phyloP scores from a whole-genome alignment of 2,113 vertebrate genomes.

The Oplegnathus fasciatus region DNA sequence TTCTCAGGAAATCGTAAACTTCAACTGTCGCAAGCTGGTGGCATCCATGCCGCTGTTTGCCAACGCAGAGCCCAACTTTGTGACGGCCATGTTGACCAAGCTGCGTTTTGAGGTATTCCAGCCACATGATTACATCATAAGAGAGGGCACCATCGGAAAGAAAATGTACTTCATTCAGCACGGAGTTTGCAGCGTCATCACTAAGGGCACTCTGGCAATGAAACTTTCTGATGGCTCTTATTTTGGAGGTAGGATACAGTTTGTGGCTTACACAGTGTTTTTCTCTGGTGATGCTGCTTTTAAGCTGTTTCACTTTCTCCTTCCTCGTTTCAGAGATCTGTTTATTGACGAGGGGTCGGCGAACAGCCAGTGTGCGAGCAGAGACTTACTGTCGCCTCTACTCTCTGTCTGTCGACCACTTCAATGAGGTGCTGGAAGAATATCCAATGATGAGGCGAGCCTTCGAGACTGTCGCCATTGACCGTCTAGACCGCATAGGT shows the following conservation, averaged over 20 bases:
- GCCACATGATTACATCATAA: slow-evolving; percentile 95
- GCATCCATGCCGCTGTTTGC: slow-evolving; percentile 97
- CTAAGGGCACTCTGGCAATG: slow-evolving; percentile 93
- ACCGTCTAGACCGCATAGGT: slow-evolving; percentile 97
- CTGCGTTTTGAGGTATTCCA: slow-evolving; percentile 98
- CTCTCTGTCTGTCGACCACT: slow-evolving; percentile 95
- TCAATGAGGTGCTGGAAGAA: slow-evolving; percentile 98
- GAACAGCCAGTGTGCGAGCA: slow-evolving; percentile 94
- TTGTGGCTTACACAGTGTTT: background rate
- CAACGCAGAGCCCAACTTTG: slow-evolving; percentile 97
- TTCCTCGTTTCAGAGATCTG: slow-evolving; percentile 90
- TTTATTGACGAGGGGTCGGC: slow-evolving; percentile 93
- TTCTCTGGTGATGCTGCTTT: background rate
- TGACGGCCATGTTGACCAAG: slow-evolving; percentile 97
- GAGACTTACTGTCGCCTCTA: slow-evolving; percentile 98
- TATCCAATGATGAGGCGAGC: slow-evolving; percentile 99
- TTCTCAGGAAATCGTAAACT: slow-evolving; percentile 95
- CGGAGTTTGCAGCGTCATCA: slow-evolving; percentile 92
- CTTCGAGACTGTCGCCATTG: slow-evolving; percentile 97
- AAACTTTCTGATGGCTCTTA: slow-evolving; percentile 98
- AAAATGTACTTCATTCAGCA: slow-evolving; percentile 99
- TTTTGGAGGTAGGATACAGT: slow-evolving; percentile 90
- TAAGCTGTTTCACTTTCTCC: slow-evolving; percentile 2
- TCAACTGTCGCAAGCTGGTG: slow-evolving; percentile 98
- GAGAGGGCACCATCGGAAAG: slow-evolving; percentile 96